Conservation (phyloP, 2,113 vertebrate genomes). For the Suncus etruscus region DNA sequence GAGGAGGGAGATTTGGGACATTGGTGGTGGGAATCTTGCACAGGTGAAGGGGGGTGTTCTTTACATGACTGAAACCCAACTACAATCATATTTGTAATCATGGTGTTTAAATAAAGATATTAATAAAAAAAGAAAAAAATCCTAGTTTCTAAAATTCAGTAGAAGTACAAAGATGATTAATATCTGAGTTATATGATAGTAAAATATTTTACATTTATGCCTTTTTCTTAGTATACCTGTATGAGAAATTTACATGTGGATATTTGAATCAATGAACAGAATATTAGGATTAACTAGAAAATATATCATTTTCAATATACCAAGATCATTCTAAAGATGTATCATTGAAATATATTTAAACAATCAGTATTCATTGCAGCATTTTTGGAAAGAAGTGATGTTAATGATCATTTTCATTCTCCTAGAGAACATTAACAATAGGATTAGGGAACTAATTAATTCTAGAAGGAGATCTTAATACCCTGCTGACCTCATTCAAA, state of each 20-base stretch:
- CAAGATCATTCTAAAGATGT: background rate
- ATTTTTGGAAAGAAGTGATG: background rate
- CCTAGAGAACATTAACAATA: slow-evolving; percentile 25
- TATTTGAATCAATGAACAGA: background rate
- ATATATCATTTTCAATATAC: background rate
- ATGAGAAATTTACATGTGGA: background rate
- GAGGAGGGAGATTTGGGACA: too few relatives aligned
- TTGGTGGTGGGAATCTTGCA: too few relatives aligned
- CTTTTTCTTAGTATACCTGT: background rate
- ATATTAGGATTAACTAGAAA: background rate
- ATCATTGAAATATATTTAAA: slow-evolving; percentile 13
- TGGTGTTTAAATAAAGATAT: too few relatives aligned
- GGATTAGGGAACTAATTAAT: slow-evolving; percentile 57
- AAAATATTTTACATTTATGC: slow-evolving; percentile 24
- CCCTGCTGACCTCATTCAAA: slow-evolving; percentile 7
- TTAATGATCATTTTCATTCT: slow-evolving; percentile 16
- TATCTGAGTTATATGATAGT: background rate
- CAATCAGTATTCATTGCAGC: background rate
- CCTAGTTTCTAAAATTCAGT: background rate
- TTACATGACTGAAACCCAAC: too few relatives aligned
- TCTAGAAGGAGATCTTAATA: background rate
- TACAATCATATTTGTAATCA: too few relatives aligned
- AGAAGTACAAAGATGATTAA: background rate
- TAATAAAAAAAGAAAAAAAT: background rate
- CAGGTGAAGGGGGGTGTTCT: too few relatives aligned